Base-by-base conservation (phyloP, 2,797 vertebrate species). In the Phoeniculus purpureus region DNA sequence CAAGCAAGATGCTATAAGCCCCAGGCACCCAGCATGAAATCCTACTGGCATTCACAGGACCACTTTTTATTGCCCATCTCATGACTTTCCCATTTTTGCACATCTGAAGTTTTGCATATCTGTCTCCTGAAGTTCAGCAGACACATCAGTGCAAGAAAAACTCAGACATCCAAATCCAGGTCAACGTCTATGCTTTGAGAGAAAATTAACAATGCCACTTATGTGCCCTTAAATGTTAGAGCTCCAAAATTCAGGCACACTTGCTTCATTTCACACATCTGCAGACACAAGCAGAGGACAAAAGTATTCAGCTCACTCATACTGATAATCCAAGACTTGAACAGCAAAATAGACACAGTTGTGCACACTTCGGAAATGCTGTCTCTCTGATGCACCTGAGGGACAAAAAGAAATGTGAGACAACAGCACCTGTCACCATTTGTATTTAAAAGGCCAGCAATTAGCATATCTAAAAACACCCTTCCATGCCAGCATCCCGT, bases 331-430 rank as follows among this genome's bases (percentile, higher is more conserved):
- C 96, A 99, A 97, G 94, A 99, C 98, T 85, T 90, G 98, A n/a
- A 99, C 98, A 2, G 99, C 98, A 97, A 99, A 99, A 96, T 99
- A 99, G 85, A 99, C 99, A 96, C 99, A 99, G 79, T 99, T 99
- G 95, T 99, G 99, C 77, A 99, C 97, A 89, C 97, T 98, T 95
- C 96, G 97, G 81, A 99, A 98, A 93, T 99, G 98, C 27, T 98
- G 97, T 66, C 93, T 97, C 93, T 98, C 98, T 86, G 99, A 93
- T 31, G 96, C 93, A 95, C 98, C 99, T 99, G 93, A 27, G 14
- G 20, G 21, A 52, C 70, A 45, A 89, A 88, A 89, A 52, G 61
- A 86, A 90, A 92, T 15, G 32, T 32, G 18, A 85, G 61, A 94
- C 37, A 76, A 67, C 34, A 89, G 48, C 27, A 87, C 8, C 11